phyloP scores from a whole-genome alignment of 2,888 invertebrate genomes.

The Syrista parreyssii region DNA sequence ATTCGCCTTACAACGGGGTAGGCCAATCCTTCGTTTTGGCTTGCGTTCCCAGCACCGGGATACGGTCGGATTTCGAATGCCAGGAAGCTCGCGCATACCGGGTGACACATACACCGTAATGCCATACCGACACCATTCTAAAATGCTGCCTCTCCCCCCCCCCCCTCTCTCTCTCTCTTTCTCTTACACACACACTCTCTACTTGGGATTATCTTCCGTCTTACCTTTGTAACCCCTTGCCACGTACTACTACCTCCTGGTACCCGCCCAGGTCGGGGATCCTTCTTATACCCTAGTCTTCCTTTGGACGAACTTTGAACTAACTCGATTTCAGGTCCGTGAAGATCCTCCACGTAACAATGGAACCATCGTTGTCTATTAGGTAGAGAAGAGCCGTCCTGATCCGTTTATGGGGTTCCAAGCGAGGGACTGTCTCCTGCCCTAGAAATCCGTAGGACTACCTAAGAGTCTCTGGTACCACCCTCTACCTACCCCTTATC shows the following conservation, averaged over 20 bases:
- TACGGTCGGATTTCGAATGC: conserved; percentile 3
- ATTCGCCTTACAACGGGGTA: neutral
- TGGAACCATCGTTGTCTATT: conserved; percentile 22
- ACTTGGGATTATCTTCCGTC: neutral
- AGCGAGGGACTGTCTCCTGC: neutral
- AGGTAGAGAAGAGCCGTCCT: conserved; percentile 1
- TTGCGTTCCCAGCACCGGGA: neutral
- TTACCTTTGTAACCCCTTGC: neutral
- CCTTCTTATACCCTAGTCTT: neutral
- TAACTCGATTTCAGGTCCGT: neutral
- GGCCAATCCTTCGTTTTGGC: neutral
- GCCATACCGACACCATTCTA: neutral
- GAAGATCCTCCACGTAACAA: conserved; percentile 15
- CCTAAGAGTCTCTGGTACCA: neutral
- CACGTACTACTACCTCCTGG: neutral
- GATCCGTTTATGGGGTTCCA: conserved; percentile 22
- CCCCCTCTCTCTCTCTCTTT: too few species aligned
- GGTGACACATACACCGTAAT: neutral
- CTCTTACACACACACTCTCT: neutral
- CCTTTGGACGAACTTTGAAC: neutral
- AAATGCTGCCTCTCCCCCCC: neutral
- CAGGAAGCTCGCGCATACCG: neutral
- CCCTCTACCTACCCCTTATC: neutral
- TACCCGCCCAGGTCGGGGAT: neutral
- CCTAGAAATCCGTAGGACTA: neutral